These are phyloP conservation scores for Melangyna quadrimaculata DNA, from an alignment of 2,888 invertebrate genomes.

Conservation along the genomic window DNA sequence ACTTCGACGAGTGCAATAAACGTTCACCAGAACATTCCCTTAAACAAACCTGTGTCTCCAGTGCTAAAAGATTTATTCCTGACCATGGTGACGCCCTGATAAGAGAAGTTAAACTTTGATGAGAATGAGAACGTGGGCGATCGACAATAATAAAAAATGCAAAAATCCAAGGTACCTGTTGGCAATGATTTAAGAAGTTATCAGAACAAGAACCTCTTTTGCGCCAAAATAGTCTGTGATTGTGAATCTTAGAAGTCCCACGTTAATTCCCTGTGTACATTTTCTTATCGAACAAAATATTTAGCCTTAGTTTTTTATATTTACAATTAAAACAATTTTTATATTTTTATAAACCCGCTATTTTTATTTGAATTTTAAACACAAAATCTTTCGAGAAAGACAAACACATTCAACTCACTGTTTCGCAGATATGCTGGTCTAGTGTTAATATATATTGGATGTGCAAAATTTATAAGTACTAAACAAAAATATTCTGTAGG, in stretches of 20 bases:
- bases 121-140: slow-evolving; percentile 36
- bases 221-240: slow-evolving; percentile 67
- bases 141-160: not conserved
- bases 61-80: slow-evolving; percentile 77
- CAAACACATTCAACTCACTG: not conserved
- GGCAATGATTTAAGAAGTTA: slow-evolving; percentile 12
- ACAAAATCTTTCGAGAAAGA: not conserved
- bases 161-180: slow-evolving; percentile 51
- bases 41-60: slow-evolving; percentile 84
- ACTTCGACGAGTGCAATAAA: slow-evolving; percentile 82
- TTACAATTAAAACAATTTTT: not conserved
- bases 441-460: too few species aligned
- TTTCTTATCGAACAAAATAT: not conserved
- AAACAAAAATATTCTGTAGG: too few species aligned
- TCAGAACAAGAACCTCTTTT: slow-evolving; percentile 11
- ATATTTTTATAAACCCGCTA: not conserved
- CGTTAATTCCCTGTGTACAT: not conserved
- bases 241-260: slow-evolving; percentile 23
- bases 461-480: too few species aligned
- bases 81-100: slow-evolving; percentile 79
- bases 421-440: too few species aligned
- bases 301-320: slow-evolving; percentile 24
- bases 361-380: not conserved
- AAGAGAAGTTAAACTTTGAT: slow-evolving; percentile 75
- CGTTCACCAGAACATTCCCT: slow-evolving; percentile 82